Base-by-base conservation (phyloP, 2,888 invertebrate genomes). In the Pollenia amentaria region DNA sequence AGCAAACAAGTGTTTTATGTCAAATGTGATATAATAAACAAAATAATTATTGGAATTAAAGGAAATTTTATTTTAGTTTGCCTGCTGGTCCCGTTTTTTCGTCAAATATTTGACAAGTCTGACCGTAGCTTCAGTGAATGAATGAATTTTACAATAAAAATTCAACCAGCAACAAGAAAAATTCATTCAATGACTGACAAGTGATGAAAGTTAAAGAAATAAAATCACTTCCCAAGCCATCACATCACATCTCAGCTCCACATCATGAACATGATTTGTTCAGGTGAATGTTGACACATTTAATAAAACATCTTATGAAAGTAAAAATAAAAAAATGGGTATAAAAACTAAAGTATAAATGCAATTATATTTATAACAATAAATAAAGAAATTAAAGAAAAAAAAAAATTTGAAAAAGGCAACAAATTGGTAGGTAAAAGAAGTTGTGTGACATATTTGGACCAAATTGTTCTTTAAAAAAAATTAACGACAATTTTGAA, bases 211-310 rank as follows among this genome's bases (percentile, higher is more conserved):
- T 85, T 82, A 65, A 70, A 65, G 55, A 38, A 77, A 53, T 57
- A 82, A 82, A 82, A 67, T 78, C 53, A 64, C 72, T 65, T 69
- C 16, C 51, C 42, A 64, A 55, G 8, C 42, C 79, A 70, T 70
- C 62, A 48, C 48, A 60, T 51, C 70, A 21, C 79, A 70, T 70
- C 62, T 42, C 48, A 60, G 42, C 70, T 57, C 46, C 21, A 62
- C 53, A 44, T 12, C 51, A 44, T 70, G 46, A 78, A 86, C 73
- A 75, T 83, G 82, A 82, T 82, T 86, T 69, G 78, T 70, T 78
- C 82, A 79, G 69, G 82, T 86, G 85, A 86, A 82, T 86, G 82
- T 85, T 85, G 85, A 85, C 85, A 85, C 55, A 82, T 85, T 78
- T 65, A 75, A 69, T 51, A 69, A 69, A 67, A 78, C 29, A 75